Base-by-base conservation (phyloP, 1,140 invertebrate genomes). In the Camponotus floridanus region DNA sequence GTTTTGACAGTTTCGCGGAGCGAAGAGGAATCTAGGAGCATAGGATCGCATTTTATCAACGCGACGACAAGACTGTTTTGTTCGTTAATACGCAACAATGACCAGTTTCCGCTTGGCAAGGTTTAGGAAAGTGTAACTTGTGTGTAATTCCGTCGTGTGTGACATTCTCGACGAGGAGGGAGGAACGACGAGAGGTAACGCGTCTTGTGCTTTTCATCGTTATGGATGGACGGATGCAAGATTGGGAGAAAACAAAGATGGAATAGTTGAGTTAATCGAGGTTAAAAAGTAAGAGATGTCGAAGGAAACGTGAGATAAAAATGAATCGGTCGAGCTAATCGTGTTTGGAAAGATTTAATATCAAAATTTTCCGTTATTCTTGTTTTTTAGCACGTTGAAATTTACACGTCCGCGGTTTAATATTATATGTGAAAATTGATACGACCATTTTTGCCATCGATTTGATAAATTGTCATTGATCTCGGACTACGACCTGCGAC, bases 1-100 rank as follows among this genome's bases (percentile, higher is more conserved):
- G 76, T 74, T 89, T 90, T 89, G 88, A 89, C 88, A 90, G 88
- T 57, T 90, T 73, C 73, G 73, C 76, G 79, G 59, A 70, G 74
- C 71, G 55, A 89, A 80, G 88, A 87, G 86, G 79, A 76, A 85
- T 79, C 88, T 80, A 87, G 78, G 61, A 70, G 79, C 61, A 18
- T 65, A 78, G 73, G 74, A 80, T 73, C 68, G 67, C n/a, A 5
- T 42, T n/a, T 36, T 33, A 65, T n/a, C 62, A 45, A 76, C 73
- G 64, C 73, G 65, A 48, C 74, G 18, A 67, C 18, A 67, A 87
- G 39, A 26, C 71, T 85, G 62, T 87, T 39, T 88, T 59, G 15
- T n/a, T 3, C 42, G 36, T 74, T 33, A 21, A 48, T 55, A 73
- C 79, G 79, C 39, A 73, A 74, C 79, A 74, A 74, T 48, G 79